phyloP scores from a whole-genome alignment of 1,140 invertebrate genomes.

The Calephelis nemesis region DNA sequence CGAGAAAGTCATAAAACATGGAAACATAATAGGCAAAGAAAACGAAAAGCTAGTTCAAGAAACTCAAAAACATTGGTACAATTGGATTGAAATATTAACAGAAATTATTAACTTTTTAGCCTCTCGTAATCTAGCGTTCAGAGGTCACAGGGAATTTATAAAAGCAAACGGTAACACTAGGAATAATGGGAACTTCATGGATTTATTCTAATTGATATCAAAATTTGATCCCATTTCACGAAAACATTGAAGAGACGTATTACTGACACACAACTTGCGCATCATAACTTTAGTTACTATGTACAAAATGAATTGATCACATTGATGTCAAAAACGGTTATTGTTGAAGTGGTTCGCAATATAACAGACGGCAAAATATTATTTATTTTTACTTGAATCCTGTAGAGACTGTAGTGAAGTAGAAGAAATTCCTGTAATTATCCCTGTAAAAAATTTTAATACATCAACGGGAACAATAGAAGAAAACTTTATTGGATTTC shows the following conservation, averaged over 20 bases:
- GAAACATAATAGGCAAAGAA: conserved; percentile 44
- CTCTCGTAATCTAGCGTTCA: conserved; percentile 39
- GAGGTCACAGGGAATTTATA: conserved; percentile 32
- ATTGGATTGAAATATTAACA: conserved; percentile 44
- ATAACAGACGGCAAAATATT: conserved; percentile 40
- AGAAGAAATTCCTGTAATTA: too few species aligned
- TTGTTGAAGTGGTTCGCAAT: conserved; percentile 34
- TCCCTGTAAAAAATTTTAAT: too few species aligned
- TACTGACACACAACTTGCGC: conserved; percentile 39
- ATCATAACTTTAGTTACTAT: conserved; percentile 41
- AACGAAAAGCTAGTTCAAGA: conserved; percentile 36
- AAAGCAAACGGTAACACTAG: conserved; percentile 30
- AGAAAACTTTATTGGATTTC: conserved; percentile 22
- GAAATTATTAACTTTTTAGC: conserved; percentile 49
- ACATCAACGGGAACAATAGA: too few species aligned
- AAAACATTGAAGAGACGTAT: conserved; percentile 40
- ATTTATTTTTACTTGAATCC: conserved; percentile 32
- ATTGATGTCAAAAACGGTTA: conserved; percentile 41
- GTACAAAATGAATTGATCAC: conserved; percentile 45
- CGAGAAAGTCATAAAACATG: conserved; percentile 42
- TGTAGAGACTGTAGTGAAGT: conserved; percentile 26
- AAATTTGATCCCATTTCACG: conserved; percentile 25
- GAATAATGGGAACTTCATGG: conserved; percentile 26
- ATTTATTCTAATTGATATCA: conserved; percentile 35
- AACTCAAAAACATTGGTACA: conserved; percentile 43